Evolutionary conservation across 2,797 vertebrate genomes (phyloP).

Genomic region (Phylloscopus collybita): DNA sequence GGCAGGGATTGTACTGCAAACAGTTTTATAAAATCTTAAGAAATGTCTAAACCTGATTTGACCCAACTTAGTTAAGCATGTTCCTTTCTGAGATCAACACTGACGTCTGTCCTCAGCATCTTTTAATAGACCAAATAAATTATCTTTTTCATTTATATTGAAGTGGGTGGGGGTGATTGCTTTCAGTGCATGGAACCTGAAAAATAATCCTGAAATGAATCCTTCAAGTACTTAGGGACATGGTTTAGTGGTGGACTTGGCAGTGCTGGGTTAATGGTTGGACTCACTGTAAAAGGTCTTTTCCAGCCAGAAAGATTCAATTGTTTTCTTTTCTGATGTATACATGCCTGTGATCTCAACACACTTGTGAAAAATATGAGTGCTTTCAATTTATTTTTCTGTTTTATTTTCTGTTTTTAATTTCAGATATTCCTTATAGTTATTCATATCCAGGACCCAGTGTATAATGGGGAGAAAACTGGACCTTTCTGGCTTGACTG

Average conservation of each 20-base stretch:
- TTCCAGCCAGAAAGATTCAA: background rate
- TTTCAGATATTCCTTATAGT: constrained; percentile 52
- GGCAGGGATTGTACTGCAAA: background rate
- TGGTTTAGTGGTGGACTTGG: background rate
- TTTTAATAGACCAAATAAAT: background rate
- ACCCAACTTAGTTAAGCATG: background rate
- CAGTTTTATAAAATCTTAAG: background rate
- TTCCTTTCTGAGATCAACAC: background rate
- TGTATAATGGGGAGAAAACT: constrained; percentile 91
- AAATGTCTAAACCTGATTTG: background rate
- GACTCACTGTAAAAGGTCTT: background rate
- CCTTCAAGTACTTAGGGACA: background rate
- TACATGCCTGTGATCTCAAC: background rate
- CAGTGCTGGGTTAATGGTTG: background rate
- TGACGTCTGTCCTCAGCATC: background rate
- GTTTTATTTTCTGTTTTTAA: background rate
- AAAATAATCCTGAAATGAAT: background rate
- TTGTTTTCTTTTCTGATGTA: background rate
- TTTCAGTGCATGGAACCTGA: background rate
- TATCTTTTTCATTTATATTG: background rate
- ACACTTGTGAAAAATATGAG: background rate
- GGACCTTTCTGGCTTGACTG: constrained; percentile 93
- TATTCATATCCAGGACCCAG: background rate
- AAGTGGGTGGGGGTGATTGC: background rate
- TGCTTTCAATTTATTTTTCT: background rate